Evolutionary conservation across 2,113 vertebrate genomes (phyloP).

Genomic region (Leuciscus idus): DNA sequence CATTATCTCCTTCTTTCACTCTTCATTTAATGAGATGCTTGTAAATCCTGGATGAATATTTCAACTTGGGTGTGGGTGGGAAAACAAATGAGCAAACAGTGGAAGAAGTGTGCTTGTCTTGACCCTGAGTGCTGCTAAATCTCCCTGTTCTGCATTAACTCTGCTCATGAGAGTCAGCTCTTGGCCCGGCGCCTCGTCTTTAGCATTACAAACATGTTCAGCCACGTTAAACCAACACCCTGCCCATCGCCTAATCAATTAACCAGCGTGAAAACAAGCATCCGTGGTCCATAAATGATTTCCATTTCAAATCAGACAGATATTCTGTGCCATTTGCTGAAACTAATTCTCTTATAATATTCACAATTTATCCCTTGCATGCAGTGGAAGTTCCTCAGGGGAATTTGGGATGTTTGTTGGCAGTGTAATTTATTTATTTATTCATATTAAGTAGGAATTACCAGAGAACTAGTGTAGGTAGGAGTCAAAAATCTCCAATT

Average conservation of each 20-base stretch:
- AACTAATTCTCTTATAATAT: conserved; percentile 15
- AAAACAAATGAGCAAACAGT: conserved; percentile 15
- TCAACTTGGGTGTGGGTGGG: conserved; percentile 7
- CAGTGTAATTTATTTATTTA: conserved; percentile 37
- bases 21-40: neutral
- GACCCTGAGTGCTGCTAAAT: conserved; percentile 8
- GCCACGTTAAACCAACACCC: neutral
- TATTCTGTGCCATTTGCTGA: conserved; percentile 22
- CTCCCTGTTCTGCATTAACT: conserved; percentile 17
- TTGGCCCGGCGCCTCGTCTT: neutral
- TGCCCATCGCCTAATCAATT: conserved; percentile 17
- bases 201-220: conserved; percentile 35
- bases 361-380: neutral
- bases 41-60: conserved; percentile 28
- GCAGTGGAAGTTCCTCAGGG: conserved; percentile 2
- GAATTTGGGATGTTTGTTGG: neutral
- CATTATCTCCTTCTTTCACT: neutral
- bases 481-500: conserved; percentile 17
- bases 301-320: conserved; percentile 32
- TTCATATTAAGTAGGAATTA: conserved; percentile 42
- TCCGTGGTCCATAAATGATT: conserved; percentile 8
- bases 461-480: neutral
- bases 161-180: neutral
- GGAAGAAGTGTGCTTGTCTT: neutral
- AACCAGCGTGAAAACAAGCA: conserved; percentile 10